phyloP scores from a whole-genome alignment of 1,140 invertebrate genomes.

The Coptotermes formosanus region DNA sequence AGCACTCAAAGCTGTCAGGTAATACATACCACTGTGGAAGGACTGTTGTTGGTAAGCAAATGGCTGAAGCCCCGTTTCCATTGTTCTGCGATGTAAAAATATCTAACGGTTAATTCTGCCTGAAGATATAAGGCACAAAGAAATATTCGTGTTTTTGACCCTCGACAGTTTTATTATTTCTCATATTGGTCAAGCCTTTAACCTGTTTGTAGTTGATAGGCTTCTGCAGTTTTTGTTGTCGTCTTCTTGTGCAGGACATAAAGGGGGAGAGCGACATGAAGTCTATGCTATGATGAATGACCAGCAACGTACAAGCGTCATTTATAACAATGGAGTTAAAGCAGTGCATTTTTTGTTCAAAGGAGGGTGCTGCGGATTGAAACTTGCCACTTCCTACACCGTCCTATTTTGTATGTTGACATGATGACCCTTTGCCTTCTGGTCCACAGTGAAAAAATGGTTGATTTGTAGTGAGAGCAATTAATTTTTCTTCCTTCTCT shows the following conservation, averaged over 20 bases:
- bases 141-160: background rate
- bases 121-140: background rate
- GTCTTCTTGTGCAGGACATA: background rate
- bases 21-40: background rate
- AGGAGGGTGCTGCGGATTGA: too few relatives aligned
- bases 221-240: background rate
- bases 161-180: background rate
- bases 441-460: too few relatives aligned
- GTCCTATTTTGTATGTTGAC: too few relatives aligned
- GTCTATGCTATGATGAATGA: too few relatives aligned
- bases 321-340: too few relatives aligned
- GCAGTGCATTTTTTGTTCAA: too few relatives aligned
- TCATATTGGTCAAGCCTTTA: background rate
- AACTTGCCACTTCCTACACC: too few relatives aligned
- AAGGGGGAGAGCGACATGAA: background rate
- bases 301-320: too few relatives aligned
- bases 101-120: background rate
- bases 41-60: background rate
- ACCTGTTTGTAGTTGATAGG: background rate
- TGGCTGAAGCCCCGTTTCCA: background rate
- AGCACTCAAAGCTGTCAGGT: background rate
- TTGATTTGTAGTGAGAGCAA: too few relatives aligned
- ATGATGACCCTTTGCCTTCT: too few relatives aligned
- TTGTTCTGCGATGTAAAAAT: background rate
- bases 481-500: too few relatives aligned